phyloP scores from a whole-genome alignment of 2,888 invertebrate genomes.

The Pilophorus perplexus region DNA sequence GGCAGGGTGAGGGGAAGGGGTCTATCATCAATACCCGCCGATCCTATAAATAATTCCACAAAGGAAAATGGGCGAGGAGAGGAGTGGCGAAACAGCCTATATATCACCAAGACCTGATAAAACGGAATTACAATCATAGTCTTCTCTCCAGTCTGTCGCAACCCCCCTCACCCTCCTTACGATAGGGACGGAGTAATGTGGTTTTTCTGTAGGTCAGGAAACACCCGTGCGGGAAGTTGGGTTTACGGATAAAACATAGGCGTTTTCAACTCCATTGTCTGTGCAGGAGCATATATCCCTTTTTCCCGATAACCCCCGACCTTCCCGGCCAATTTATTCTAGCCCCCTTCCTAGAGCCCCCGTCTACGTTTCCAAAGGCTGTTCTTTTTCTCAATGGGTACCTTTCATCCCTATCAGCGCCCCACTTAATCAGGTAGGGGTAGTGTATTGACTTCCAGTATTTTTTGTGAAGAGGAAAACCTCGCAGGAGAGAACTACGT shows the following conservation, averaged over 20 bases:
- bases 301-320: slow-evolving; percentile 1
- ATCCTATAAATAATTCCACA: slow-evolving; percentile 1
- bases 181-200: background rate
- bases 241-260: background rate
- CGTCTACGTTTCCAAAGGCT: background rate
- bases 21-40: background rate
- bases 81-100: background rate
- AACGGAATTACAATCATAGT: slow-evolving; percentile 13
- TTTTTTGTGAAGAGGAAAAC: too few species aligned
- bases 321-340: background rate
- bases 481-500: too few species aligned
- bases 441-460: too few species aligned
- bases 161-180: background rate
- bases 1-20: too few species aligned
- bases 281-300: slow-evolving; percentile 5
- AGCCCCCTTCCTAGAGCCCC: background rate
- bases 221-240: background rate
- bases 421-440: slow-evolving; percentile 7
- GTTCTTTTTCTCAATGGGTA: slow-evolving; percentile 15
- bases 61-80: background rate
- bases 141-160: background rate
- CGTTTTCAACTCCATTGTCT: slow-evolving; percentile 8
- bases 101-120: slow-evolving; percentile 3
- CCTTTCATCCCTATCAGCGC: slow-evolving; percentile 4
- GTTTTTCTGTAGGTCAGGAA: slow-evolving; percentile 4